A percentile compares a stretch with the other conserved stretches of the same genome.
Evolutionary conservation across 2,113 vertebrate species (phyloP).

Genomic region (Poeciliopsis occidentalis): DNA sequence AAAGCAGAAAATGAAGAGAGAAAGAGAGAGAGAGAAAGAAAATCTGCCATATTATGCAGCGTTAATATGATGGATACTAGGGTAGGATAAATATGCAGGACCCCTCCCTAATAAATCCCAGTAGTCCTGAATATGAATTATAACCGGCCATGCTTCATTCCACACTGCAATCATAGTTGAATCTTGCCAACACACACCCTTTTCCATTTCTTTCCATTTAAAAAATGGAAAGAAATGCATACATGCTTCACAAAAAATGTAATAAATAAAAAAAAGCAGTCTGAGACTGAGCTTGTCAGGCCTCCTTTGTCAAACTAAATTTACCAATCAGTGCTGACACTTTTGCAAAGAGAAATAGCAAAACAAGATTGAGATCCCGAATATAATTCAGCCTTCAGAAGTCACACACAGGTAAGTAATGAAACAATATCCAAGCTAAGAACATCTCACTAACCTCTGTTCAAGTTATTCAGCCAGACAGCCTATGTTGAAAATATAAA

Average conservation of each 20-base stretch:
- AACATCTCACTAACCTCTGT: background rate
- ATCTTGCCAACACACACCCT: constrained; percentile 22
- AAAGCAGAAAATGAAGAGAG: background rate
- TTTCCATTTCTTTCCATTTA: background rate
- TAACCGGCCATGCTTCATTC: constrained; percentile 37
- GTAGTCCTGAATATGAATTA: constrained; percentile 31
- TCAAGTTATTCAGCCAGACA: background rate
- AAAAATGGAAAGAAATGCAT: background rate
- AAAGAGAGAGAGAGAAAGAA: background rate
- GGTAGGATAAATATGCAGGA: constrained; percentile 18
- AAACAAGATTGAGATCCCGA: no score
- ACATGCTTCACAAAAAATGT: background rate
- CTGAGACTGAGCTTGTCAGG: background rate
- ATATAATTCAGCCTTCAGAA: background rate
- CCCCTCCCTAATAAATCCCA: constrained; percentile 21
- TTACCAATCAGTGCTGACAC: background rate
- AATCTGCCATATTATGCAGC: background rate
- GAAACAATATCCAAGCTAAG: background rate
- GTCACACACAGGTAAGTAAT: background rate
- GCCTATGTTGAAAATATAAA: background rate
- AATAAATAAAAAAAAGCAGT: background rate
- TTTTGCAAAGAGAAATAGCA: no score
- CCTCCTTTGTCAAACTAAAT: background rate
- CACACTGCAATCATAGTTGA: constrained; percentile 29
- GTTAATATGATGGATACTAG: constrained; percentile 28